A percentile compares a stretch with the other conserved stretches of the same genome.
Evolutionary conservation across 2,888 invertebrate species (phyloP).

Genomic region (Epirrhoe tristata): DNA sequence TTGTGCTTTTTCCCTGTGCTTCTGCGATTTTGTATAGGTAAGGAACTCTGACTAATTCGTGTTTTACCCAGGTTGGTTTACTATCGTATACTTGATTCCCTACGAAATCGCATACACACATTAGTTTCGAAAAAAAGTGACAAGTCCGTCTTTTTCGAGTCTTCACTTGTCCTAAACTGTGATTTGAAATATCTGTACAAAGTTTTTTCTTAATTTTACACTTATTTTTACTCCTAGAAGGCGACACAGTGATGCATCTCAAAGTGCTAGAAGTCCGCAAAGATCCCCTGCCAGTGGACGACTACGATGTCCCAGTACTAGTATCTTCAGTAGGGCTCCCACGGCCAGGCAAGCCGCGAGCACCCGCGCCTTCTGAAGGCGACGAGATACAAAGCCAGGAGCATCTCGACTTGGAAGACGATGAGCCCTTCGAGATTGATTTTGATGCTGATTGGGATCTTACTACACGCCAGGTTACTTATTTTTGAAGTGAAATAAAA

Average conservation of each 20-base stretch:
- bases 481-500: too few species aligned
- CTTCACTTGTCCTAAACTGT: too few species aligned
- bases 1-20: too few species aligned
- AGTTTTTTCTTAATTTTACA: too few species aligned
- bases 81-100: too few species aligned
- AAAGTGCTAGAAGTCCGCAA: conserved; percentile 93
- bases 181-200: too few species aligned
- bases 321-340: conserved; percentile 80
- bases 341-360: conserved; percentile 69
- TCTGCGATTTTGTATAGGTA: too few species aligned
- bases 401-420: conserved; percentile 85
- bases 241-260: conserved; percentile 94
- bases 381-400: conserved; percentile 60
- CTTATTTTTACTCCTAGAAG: conserved; percentile 89
- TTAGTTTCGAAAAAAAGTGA: too few species aligned
- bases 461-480: conserved; percentile 93
- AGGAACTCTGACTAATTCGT: too few species aligned
- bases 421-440: conserved; percentile 80
- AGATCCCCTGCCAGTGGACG: conserved; percentile 92
- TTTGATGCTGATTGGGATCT: conserved; percentile 93
- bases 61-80: too few species aligned
- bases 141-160: too few species aligned
- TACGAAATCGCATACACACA: too few species aligned
- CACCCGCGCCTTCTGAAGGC: conserved; percentile 53
- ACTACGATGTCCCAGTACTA: conserved; percentile 96